Percentiles rank a stretch among this genome's conserved stretches.
These are phyloP conservation scores for Aplocera efformata DNA, from an alignment of 2,888 invertebrate genomes.

Conservation along the genomic window DNA sequence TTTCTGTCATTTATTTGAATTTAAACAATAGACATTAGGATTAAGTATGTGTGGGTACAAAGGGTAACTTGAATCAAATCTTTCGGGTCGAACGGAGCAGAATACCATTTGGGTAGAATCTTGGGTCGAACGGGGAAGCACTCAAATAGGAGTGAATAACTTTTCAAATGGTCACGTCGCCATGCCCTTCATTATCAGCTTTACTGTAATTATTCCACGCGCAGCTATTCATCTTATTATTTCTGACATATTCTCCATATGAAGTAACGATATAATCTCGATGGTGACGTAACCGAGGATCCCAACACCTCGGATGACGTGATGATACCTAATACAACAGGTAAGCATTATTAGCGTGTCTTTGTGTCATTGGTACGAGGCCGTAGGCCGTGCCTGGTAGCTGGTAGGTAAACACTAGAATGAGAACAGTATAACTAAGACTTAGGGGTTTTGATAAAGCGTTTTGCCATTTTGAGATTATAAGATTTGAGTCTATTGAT, in stretches of 20 bases:
- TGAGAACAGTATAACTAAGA: background rate
- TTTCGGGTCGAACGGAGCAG: too few relatives aligned
- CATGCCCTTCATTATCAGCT: background rate
- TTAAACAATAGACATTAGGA: too few relatives aligned
- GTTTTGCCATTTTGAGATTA: too few relatives aligned
- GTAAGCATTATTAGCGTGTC: conserved; percentile 17
- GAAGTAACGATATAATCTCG: conserved; percentile 25
- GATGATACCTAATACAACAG: conserved; percentile 8
- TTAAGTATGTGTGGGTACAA: too few relatives aligned
- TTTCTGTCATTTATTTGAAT: too few relatives aligned
- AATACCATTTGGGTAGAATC: too few relatives aligned
- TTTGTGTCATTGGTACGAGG: conserved; percentile 29
- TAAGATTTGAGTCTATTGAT: too few relatives aligned
- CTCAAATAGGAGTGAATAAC: too few relatives aligned
- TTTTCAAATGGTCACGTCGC: background rate
- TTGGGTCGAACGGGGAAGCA: too few relatives aligned
- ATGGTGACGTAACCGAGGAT: conserved; percentile 21
- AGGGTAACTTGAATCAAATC: too few relatives aligned
- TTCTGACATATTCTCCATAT: conserved; percentile 19
- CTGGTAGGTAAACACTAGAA: conserved; percentile 14
- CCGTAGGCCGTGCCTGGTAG: conserved; percentile 15
- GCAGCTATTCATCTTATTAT: conserved; percentile 6
- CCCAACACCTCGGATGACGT: conserved; percentile 21
- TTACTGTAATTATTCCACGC: background rate
- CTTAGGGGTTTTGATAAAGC: too few relatives aligned